Conservation (phyloP, 2,888 invertebrate species). For the Ornithoptera alexandrae region DNA sequence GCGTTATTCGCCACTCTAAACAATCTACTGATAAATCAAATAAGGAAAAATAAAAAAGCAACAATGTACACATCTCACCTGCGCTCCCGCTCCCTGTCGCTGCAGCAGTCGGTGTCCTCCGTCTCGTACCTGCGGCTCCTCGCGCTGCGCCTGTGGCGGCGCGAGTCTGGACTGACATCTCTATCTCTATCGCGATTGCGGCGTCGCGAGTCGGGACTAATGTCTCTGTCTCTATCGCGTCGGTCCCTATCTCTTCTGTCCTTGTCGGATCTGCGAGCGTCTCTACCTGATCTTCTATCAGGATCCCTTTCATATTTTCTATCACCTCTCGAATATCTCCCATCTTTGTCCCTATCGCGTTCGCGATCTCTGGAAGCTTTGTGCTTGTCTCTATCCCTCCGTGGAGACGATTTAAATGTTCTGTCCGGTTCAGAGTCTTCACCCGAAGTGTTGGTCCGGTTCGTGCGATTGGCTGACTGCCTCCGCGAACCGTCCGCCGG, state of each 20-base stretch:
- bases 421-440: slow-evolving; percentile 72
- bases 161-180: slow-evolving; percentile 57
- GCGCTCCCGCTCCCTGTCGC: slow-evolving; percentile 81
- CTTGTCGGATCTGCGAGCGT: slow-evolving; percentile 54
- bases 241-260: slow-evolving; percentile 47
- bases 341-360: slow-evolving; percentile 46
- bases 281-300: slow-evolving; percentile 50
- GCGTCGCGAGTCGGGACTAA: slow-evolving; percentile 57
- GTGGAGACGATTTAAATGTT: slow-evolving; percentile 59
- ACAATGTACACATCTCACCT: slow-evolving; percentile 47
- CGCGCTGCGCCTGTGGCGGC: slow-evolving; percentile 56
- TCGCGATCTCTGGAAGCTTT: slow-evolving; percentile 55
- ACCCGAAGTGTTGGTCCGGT: slow-evolving; percentile 56
- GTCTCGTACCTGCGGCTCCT: slow-evolving; percentile 63
- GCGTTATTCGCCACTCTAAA: too few species aligned
- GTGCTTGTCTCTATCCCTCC: slow-evolving; percentile 59
- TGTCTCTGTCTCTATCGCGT: slow-evolving; percentile 49
- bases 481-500: slow-evolving; percentile 51
- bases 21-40: too few species aligned
- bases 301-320: slow-evolving; percentile 57
- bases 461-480: slow-evolving; percentile 52
- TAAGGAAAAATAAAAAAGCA: not conserved
- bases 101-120: slow-evolving; percentile 85
- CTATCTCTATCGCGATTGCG: slow-evolving; percentile 57
- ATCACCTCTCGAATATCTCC: slow-evolving; percentile 59